phyloP scores from a whole-genome alignment of 2,888 invertebrate species.

The Omphaloscelis lunosa region DNA sequence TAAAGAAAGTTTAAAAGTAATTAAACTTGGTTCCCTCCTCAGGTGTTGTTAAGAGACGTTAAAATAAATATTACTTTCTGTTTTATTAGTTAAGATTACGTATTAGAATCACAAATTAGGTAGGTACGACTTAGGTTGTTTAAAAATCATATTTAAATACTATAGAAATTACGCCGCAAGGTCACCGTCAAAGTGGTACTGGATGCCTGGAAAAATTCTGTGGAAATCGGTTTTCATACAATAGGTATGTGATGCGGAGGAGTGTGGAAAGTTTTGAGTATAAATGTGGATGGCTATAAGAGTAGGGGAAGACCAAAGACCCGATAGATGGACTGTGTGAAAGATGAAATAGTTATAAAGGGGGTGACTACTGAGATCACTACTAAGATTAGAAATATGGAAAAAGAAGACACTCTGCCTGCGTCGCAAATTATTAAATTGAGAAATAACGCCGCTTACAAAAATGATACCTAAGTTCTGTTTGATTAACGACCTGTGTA shows the following conservation, averaged over 20 bases:
- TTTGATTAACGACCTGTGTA: no score
- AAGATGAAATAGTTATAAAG: background rate
- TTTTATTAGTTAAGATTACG: slow-evolving; percentile 43
- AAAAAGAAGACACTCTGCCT: no score
- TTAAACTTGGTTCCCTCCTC: slow-evolving; percentile 72
- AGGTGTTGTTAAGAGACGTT: slow-evolving; percentile 68
- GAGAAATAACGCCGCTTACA: background rate
- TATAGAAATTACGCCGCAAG: background rate
- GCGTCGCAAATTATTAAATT: no score
- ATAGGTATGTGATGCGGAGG: background rate
- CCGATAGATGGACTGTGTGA: background rate
- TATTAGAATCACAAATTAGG: slow-evolving; percentile 32
- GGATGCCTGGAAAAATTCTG: background rate
- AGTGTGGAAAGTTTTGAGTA: background rate
- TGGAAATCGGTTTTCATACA: background rate
- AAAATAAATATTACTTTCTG: slow-evolving; percentile 57
- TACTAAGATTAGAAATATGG: background rate
- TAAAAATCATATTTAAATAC: background rate
- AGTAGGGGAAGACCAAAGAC: no score
- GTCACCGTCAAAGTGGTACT: background rate
- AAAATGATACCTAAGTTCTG: background rate
- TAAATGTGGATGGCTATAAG: background rate
- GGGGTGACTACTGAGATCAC: background rate
- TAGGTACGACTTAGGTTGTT: background rate
- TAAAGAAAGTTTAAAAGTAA: slow-evolving; percentile 75